These are phyloP conservation scores for Canis aureus DNA, from an alignment of 2,113 vertebrate species.

Conservation along the genomic window DNA sequence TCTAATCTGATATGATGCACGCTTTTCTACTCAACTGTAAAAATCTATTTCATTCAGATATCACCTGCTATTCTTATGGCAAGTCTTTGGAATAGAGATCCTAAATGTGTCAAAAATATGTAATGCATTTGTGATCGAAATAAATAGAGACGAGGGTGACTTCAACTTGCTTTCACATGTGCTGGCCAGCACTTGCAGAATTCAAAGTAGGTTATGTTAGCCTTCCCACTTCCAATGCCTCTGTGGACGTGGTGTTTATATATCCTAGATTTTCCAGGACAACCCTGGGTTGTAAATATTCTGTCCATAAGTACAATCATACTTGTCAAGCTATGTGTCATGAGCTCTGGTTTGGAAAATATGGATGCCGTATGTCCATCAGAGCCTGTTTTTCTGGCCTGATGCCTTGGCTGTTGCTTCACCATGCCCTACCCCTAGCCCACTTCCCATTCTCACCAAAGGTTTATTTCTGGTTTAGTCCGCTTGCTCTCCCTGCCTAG, in stretches of 20 bases:
- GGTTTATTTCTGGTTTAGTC: conserved; percentile 68
- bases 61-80: conserved; percentile 69
- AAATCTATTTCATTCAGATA: conserved; percentile 69
- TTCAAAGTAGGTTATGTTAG: conserved; percentile 63
- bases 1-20: not conserved
- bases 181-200: conserved; percentile 45
- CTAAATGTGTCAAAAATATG: conserved; percentile 68
- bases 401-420: not conserved
- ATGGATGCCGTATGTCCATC: not conserved
- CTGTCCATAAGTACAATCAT: conserved; percentile 65
- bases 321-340: conserved; percentile 65
- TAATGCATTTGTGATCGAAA: conserved; percentile 55
- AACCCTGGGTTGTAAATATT: conserved; percentile 67
- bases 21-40: conserved; percentile 64
- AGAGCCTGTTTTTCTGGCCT: conserved; percentile 59
- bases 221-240: conserved; percentile 50
- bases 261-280: conserved; percentile 67
- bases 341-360: conserved; percentile 70
- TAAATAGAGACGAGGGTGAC: conserved; percentile 69
- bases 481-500: conserved; percentile 58
- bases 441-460: conserved; percentile 59
- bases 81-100: conserved; percentile 66
- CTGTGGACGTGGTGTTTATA: conserved; percentile 65
- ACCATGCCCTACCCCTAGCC: not conserved
- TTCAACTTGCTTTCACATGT: conserved; percentile 56